Evolutionary conservation across 2,888 invertebrate species (phyloP).

Genomic region (Amorpha juglandis): DNA sequence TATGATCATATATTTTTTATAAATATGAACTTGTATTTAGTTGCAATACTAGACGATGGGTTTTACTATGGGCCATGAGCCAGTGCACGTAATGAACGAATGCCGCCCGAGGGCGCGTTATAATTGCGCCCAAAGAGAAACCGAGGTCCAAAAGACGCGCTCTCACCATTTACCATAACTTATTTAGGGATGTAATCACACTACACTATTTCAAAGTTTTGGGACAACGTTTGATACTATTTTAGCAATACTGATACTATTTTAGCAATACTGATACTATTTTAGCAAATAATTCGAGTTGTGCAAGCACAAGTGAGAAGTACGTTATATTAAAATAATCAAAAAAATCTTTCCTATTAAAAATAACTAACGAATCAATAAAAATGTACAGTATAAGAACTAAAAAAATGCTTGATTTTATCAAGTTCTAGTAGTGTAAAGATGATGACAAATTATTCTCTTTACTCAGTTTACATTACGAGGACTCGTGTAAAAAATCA

Average conservation of each 20-base stretch:
- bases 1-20: neutral
- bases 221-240: neutral
- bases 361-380: too few relatives aligned
- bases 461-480: too few relatives aligned
- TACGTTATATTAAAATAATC: too few relatives aligned
- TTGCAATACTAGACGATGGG: slow-evolving; percentile 32
- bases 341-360: too few relatives aligned
- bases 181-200: slow-evolving; percentile 15
- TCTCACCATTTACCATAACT: slow-evolving; percentile 33
- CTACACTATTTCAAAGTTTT: slow-evolving; percentile 7
- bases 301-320: too few relatives aligned
- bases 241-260: neutral
- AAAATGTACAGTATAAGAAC: too few relatives aligned
- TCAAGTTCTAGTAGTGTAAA: neutral
- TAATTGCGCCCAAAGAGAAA: slow-evolving; percentile 61
- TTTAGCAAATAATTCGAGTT: too few relatives aligned
- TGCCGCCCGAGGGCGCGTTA: slow-evolving; percentile 60
- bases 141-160: slow-evolving; percentile 31
- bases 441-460: neutral
- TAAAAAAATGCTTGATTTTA: too few relatives aligned
- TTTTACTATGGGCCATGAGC: slow-evolving; percentile 26
- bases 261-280: too few relatives aligned
- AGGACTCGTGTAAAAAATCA: too few relatives aligned
- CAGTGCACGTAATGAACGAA: slow-evolving; percentile 55
- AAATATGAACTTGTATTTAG: neutral